phyloP scores from a whole-genome alignment of 2,797 vertebrate genomes.

The Tokudaia muenninki region DNA sequence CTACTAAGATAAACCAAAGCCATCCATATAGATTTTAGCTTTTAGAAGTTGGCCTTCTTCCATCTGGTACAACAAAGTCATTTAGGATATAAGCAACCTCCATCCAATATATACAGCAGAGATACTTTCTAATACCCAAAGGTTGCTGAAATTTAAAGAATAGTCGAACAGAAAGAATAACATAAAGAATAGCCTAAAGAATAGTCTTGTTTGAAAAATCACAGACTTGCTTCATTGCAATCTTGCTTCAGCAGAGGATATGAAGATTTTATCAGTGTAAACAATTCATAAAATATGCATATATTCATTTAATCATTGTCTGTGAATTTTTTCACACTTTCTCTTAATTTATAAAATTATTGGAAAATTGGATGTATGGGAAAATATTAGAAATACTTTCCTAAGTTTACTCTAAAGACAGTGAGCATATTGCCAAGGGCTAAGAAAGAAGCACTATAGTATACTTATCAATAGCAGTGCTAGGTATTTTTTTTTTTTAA shows the following conservation, averaged over 20 bases:
- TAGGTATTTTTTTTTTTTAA: neutral
- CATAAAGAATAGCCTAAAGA: neutral
- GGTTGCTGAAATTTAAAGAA: neutral
- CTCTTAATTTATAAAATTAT: conserved; percentile 48
- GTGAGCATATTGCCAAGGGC: conserved; percentile 7
- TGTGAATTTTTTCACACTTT: neutral
- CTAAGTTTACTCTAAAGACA: conserved; percentile 8
- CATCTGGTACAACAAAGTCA: neutral
- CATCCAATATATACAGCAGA: neutral
- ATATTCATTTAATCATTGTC: conserved; percentile 9
- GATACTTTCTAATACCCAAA: neutral
- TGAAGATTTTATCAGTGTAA: neutral
- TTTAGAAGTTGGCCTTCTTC: neutral
- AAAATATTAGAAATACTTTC: conserved; percentile 18
- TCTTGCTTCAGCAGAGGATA: conserved; percentile 21
- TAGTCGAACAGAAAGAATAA: neutral
- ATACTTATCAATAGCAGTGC: conserved; percentile 32
- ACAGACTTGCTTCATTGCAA: neutral
- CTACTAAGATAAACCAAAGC: conserved; percentile 21
- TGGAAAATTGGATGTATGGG: neutral
- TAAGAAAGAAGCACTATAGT: conserved; percentile 7
- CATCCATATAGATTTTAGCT: conserved; percentile 40
- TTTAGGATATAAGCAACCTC: neutral
- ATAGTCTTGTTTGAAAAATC: conserved; percentile 26
- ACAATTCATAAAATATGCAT: neutral